Base-by-base conservation (phyloP, 1,140 invertebrate species). In the Drosophila asahinai region DNA sequence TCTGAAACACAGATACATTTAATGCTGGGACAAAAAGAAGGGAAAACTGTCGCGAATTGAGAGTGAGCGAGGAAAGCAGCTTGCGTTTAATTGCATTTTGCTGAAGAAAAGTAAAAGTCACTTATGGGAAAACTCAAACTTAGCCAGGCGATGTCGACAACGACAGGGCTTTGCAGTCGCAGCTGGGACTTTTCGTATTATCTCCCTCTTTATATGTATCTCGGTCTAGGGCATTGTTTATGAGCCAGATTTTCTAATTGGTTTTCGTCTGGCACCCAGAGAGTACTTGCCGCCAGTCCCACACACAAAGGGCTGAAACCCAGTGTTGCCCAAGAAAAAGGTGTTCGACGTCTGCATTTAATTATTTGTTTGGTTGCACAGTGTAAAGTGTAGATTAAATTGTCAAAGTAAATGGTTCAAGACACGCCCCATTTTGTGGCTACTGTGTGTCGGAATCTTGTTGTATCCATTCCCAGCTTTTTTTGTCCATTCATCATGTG, bases 81-180 rank as follows among this genome's bases (percentile, higher is more conserved):
- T 74, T 60, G 58, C 67, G 64, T 86, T 86, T 81, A 86, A 86
- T 86, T 86, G 83, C 83, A 79, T 86, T 86, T 81, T 68, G 70
- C 67, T 43, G 40, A 43, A 45, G 77, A 55, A 86, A 79, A 86
- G 83, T 79, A 81, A 86, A 86, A 86, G 83, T 82, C 73, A 70
- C 55, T 75, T 63, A 80, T 70, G 52, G 54, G 58, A 67, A 80
- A 57, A 63, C 71, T 60, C 58, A 54, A 54, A 59, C 49, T 62
- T 55, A 49, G 11, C 55, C 80, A 72, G 57, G 57, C 64, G 36
- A 59, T 61, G 59, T 63, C 68, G 57, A 38, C 76, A 52, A 45
- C 52, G 30, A 25, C 51, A 54, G 33, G 58, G 42, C 25, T 58
- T 36, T 22, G n/a, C n/a, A 48, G 42, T 38, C 60, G 25, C 66